Base-by-base conservation (phyloP, 1,140 invertebrate genomes). In the Halictus rubicundus region DNA sequence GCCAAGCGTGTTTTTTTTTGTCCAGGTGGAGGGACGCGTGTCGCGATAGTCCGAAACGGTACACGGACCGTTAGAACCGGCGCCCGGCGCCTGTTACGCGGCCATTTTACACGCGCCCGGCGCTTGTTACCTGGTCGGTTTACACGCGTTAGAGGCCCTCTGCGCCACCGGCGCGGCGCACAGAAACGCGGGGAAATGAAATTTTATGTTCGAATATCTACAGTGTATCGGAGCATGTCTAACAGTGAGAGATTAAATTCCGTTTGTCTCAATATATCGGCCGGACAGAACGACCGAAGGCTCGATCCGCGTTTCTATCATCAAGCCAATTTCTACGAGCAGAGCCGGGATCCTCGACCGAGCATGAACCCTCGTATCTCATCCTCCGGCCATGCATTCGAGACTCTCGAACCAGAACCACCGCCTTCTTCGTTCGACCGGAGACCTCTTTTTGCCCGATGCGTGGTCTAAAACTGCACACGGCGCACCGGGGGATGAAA, bases 201-300 rank as follows among this genome's bases (percentile, higher is more conserved):
- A 74, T 61, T 66, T 79, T 66, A 25, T 46, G 27, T 21, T 21
- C 39, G 46, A 74, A 74, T 74, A 74, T 79, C 27, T 68, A 66
- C 49, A 25, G 68, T 57, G 68, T 59, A 78, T 72, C 76, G 46
- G 63, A 73, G 71, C 61, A 68, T 79, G 63, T 78, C 76, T 72
- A 78, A 72, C 71, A 37, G 71, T 25, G 71, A 60, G 27, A 74
- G 78, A 73, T 79, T 79, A 73, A 73, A 79, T 61, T 74, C 70
- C 71, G 71, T 73, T 79, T 73, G 70, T 79, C 52, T 59, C 63
- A 19, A 68, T 42, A 49, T 23, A 68, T 5, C 25, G 21, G 16
- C 21, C 61, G 52, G 25, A 49, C 21, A 12, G 42, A 72, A 46
- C 7, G 32, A 64, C 9, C 21, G 52, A 32, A 9, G 66, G 27